These are phyloP conservation scores for Ormyrus rosae DNA, from an alignment of 2,888 invertebrate species.

Conservation along the genomic window DNA sequence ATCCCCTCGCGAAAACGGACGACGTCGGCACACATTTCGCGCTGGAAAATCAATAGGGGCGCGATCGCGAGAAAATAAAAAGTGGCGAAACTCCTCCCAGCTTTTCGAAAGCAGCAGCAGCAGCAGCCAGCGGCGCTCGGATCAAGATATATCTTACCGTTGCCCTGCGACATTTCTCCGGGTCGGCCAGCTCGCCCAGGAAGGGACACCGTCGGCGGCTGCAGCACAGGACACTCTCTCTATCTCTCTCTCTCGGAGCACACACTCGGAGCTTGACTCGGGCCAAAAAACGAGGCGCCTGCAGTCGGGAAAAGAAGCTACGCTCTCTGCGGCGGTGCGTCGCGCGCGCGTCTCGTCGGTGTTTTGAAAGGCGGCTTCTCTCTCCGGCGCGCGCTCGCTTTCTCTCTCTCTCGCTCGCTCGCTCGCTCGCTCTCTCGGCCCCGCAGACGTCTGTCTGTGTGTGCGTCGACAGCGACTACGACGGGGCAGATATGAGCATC, in stretches of 20 bases:
- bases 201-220: neutral
- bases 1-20: conserved; percentile 51
- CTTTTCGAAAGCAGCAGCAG: too few relatives aligned
- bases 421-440: neutral
- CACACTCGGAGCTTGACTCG: too few relatives aligned
- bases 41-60: neutral
- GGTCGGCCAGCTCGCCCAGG: neutral
- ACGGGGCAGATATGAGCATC: conserved; percentile 69
- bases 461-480: conserved; percentile 53
- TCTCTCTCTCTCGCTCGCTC: conserved; percentile 44
- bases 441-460: conserved; percentile 53
- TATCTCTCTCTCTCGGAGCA: conserved; percentile 11
- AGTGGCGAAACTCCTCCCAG: too few relatives aligned
- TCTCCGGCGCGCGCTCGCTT: conserved; percentile 48
- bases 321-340: conserved; percentile 30
- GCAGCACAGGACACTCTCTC: neutral
- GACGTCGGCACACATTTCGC: conserved; percentile 24
- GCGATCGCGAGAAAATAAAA: neutral
- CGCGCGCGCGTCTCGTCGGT: conserved; percentile 54
- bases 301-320: too few relatives aligned
- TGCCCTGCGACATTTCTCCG: conserved; percentile 49
- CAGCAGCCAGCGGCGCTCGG: too few relatives aligned
- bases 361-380: conserved; percentile 60
- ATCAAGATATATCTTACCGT: neutral
- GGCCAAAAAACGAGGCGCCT: too few relatives aligned